Percentiles rank a stretch among this genome's conserved stretches.
phyloP scores from a whole-genome alignment of 2,888 invertebrate species.

The Epistrophe grossulariae region DNA sequence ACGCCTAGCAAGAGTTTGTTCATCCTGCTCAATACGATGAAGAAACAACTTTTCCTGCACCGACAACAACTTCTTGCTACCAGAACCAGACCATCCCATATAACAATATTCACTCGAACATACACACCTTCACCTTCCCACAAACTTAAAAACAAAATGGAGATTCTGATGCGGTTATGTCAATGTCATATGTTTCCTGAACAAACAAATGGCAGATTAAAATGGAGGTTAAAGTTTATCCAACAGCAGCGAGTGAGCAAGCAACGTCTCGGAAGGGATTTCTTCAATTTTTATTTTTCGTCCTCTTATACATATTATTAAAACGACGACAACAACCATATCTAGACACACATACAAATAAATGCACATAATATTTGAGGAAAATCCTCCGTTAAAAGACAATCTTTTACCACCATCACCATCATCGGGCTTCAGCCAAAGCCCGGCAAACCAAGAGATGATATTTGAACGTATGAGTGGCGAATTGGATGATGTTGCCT shows the following conservation, averaged over 20 bases:
- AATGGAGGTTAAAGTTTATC: constrained; percentile 71
- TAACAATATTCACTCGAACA: too few species aligned
- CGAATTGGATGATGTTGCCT: constrained; percentile 48
- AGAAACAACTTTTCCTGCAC: constrained; percentile 49
- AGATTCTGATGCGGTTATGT: constrained; percentile 73
- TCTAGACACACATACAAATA: neutral
- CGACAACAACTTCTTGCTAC: constrained; percentile 40
- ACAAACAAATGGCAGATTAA: constrained; percentile 75
- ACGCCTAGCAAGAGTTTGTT: constrained; percentile 52
- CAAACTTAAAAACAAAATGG: constrained; percentile 31
- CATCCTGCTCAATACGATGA: constrained; percentile 24
- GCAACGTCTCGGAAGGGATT: constrained; percentile 25
- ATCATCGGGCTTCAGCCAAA: neutral
- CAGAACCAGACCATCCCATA: too few species aligned
- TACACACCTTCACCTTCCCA: neutral
- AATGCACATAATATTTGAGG: constrained; percentile 25
- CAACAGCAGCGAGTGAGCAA: neutral
- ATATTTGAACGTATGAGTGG: constrained; percentile 14
- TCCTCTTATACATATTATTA: neutral
- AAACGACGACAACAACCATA: neutral
- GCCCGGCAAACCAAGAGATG: neutral
- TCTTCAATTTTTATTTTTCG: neutral
- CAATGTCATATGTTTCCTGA: constrained; percentile 73
- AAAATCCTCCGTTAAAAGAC: constrained; percentile 49
- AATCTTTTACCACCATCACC: constrained; percentile 30